Evolutionary conservation across 1,140 invertebrate species (phyloP).

Genomic region (Odontomachus brunneus): DNA sequence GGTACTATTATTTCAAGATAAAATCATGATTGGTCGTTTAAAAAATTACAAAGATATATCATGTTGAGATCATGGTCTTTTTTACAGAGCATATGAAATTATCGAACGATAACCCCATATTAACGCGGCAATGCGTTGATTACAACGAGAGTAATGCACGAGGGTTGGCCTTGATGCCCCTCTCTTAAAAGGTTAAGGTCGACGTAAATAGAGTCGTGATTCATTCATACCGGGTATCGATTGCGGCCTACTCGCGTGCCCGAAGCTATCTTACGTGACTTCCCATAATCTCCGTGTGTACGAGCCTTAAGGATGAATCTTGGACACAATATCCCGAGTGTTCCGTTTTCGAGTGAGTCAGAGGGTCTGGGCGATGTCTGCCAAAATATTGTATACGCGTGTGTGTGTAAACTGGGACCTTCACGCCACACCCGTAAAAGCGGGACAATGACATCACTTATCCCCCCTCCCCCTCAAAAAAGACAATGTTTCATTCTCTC

Average conservation of each 20-base stretch:
- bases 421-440: neutral
- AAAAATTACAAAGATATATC: neutral
- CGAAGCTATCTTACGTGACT: neutral
- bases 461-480: slow-evolving; percentile 19
- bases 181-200: slow-evolving; percentile 40
- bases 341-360: slow-evolving; percentile 63
- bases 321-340: slow-evolving; percentile 57
- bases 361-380: slow-evolving; percentile 39
- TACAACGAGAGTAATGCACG: neutral
- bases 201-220: slow-evolving; percentile 51
- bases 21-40: too few relatives aligned
- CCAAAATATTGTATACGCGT: slow-evolving; percentile 67
- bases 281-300: slow-evolving; percentile 34
- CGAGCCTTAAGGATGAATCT: slow-evolving; percentile 56
- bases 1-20: too few relatives aligned
- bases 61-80: neutral
- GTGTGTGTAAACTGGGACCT: neutral
- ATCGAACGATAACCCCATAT: neutral
- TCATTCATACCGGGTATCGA: slow-evolving; percentile 65
- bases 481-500: neutral
- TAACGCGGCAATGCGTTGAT: neutral
- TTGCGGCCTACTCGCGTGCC: slow-evolving; percentile 15
- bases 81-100: neutral
- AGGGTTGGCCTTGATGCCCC: neutral
- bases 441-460: slow-evolving; percentile 58